Evolutionary conservation across 1,140 invertebrate species (phyloP), one percentile per base, ranked within the genome.

Genomic region (Samia ricini): DNA sequence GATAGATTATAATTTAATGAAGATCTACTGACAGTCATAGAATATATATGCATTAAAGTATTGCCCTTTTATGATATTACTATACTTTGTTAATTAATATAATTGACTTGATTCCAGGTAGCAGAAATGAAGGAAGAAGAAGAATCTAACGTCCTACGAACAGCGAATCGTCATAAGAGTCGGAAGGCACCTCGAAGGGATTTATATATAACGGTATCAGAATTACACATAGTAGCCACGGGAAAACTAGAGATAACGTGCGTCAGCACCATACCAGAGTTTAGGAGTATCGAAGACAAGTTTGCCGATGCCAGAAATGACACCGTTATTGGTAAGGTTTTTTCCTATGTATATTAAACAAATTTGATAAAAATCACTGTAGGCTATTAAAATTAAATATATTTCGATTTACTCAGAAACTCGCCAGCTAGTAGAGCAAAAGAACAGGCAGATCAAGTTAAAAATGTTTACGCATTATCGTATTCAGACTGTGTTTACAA

Each of bases 181-280:
- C 74, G 82, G 2, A 66, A 73, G 29, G 81, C 80, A 0, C 72
- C 66, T 23, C 78, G 77, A 15, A 68, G 72, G n/a, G 85, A 86
- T 15, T 61, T 88, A 2, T 86, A 83, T 58, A 72, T 91, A 20
- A 87, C 89, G 4, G 91, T 94, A 24, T 93, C 93, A 2, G 92
- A 92, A 55, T 83, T 94, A 36, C 92, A 94, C 63, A 79, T 92
- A 19, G 91, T 92, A 22, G 91, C 93, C n/a, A 92, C 92, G 42
- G 93, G 93, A 20, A 78, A 90, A 59, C 82, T 94, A 6, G 90
- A 93, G 60, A 91, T 95, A n/a, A 93, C 91, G 23, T 95, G 94
- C 69, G 91, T 93, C 73, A 92, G 93, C 63, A 94, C 94, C 18
- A 95, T 95, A 71, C 94, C 94, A 0, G 92, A 92, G 71, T 91